Evolutionary conservation across 2,113 vertebrate species (phyloP).

Genomic region (Prunella himalayana): DNA sequence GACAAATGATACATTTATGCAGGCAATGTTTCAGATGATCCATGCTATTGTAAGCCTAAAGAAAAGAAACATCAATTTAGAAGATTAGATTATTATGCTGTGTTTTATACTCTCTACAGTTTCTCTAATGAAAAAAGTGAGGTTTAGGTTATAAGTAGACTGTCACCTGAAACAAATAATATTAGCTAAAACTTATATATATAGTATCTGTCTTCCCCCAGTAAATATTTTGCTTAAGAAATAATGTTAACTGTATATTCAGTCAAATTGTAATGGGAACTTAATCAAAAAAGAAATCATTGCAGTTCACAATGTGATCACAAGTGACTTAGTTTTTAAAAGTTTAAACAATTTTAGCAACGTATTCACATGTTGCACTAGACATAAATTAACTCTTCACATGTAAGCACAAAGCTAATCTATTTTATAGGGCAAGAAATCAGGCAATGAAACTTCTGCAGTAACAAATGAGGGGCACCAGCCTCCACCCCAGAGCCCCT

Average conservation of each 20-base stretch:
- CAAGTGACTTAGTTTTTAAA: neutral
- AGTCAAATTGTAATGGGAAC: neutral
- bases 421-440: neutral
- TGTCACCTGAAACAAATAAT: constrained; percentile 17
- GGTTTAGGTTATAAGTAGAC: constrained; percentile 11
- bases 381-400: neutral
- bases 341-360: neutral
- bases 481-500: neutral
- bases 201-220: neutral
- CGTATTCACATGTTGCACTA: neutral
- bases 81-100: constrained; percentile 54
- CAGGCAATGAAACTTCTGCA: neutral
- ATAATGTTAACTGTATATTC: neutral
- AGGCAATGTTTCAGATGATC: constrained; percentile 67
- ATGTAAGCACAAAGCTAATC: neutral
- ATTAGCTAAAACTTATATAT: neutral
- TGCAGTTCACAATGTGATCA: neutral
- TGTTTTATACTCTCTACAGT: constrained; percentile 26
- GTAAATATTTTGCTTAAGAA: constrained; percentile 36
- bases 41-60: constrained; percentile 66
- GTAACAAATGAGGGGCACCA: neutral
- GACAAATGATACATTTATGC: constrained; percentile 72
- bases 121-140: constrained; percentile 44
- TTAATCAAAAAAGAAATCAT: neutral
- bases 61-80: constrained; percentile 65